Percentiles rank a stretch among this genome's conserved stretches.
These are phyloP conservation scores for Dipodomys merriami DNA, from an alignment of 2,113 vertebrate species.

Conservation along the genomic window DNA sequence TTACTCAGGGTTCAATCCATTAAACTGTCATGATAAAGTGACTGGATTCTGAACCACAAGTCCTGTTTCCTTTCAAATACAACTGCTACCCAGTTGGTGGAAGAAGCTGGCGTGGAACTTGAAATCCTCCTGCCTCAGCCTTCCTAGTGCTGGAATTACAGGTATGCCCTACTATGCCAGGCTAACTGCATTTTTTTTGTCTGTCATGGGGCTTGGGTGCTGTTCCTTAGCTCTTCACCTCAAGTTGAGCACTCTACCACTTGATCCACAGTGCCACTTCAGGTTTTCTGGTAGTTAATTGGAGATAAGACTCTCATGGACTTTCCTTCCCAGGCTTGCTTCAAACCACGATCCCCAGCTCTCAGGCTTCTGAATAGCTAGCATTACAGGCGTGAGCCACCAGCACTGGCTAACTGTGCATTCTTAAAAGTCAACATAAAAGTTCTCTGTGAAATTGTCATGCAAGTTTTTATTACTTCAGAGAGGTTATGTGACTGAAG, in stretches of 20 bases:
- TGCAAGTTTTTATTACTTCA: constrained; percentile 19
- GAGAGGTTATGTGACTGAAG: constrained; percentile 3
- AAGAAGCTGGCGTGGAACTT: not conserved
- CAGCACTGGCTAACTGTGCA: not conserved
- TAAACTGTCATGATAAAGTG: not conserved
- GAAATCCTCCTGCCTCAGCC: not conserved
- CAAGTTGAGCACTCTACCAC: too few species aligned
- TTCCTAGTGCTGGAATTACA: too few species aligned
- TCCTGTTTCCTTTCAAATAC: not conserved
- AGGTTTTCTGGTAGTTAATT: too few species aligned
- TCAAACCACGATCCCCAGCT: too few species aligned
- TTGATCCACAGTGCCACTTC: too few species aligned
- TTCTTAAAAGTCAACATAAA: not conserved
- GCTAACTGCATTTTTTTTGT: not conserved
- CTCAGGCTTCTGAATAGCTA: too few species aligned
- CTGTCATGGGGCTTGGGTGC: too few species aligned
- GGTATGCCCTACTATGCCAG: not conserved
- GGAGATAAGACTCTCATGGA: too few species aligned
- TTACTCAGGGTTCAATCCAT: constrained; percentile 21
- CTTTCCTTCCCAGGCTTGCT: too few species aligned
- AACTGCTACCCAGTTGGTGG: not conserved
- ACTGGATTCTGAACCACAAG: not conserved
- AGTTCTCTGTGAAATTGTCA: not conserved
- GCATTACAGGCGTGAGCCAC: too few species aligned
- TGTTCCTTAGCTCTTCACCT: too few species aligned